These are phyloP conservation scores for Masticophis lateralis DNA, from an alignment of 2,797 vertebrate species.

Conservation along the genomic window DNA sequence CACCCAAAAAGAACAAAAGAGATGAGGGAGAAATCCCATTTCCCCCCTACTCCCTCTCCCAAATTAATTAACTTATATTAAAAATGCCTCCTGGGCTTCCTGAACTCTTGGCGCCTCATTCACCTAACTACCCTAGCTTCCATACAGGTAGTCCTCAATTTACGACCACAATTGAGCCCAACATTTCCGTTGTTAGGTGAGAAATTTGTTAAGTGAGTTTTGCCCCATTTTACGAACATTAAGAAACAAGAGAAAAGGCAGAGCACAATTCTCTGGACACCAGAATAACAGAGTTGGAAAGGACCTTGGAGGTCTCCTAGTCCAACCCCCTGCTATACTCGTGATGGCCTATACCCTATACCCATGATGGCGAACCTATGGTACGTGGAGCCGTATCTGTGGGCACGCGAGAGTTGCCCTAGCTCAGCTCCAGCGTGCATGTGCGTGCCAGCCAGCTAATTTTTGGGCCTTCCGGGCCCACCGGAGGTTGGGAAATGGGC, in stretches of 20 bases:
- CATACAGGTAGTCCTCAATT: neutral
- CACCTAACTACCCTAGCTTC: neutral
- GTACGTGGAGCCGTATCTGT: no score
- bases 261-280: neutral
- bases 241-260: neutral
- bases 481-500: no score
- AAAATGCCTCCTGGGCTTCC: neutral
- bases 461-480: no score
- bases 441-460: no score
- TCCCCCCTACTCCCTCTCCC: neutral
- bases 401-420: no score
- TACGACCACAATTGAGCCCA: neutral
- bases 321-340: no score
- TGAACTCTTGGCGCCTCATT: neutral
- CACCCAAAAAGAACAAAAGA: neutral
- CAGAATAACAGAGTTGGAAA: no score
- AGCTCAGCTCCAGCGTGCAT: no score
- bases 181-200: neutral
- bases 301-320: no score
- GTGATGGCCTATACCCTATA: no score
- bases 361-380: no score
- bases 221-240: neutral
- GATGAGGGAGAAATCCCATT: neutral
- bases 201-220: neutral
- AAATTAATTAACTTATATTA: neutral